phyloP scores from a whole-genome alignment of 2,888 invertebrate genomes.

The Aphidius colemani region DNA sequence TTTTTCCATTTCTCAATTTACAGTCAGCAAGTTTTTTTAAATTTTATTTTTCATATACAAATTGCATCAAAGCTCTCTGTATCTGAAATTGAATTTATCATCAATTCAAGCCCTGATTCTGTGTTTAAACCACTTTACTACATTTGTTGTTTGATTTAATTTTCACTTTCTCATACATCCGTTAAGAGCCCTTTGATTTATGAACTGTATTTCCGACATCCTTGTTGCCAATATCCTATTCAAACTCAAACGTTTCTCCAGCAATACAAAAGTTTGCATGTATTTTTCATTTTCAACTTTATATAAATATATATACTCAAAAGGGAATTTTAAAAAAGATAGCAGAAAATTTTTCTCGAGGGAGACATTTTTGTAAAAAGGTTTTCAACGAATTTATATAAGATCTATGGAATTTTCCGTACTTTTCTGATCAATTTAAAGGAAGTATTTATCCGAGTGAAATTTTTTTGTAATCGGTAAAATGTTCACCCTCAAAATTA shows the following conservation, averaged over 20 bases:
- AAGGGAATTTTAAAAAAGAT: background rate
- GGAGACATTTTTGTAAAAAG: slow-evolving; percentile 10
- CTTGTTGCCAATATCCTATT: slow-evolving; percentile 12
- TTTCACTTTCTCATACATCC: slow-evolving; percentile 17
- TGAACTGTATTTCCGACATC: slow-evolving; percentile 23
- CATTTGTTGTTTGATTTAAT: slow-evolving; percentile 26
- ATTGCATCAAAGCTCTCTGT: too few species aligned
- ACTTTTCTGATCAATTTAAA: background rate
- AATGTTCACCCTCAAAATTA: background rate
- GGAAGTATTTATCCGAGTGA: background rate
- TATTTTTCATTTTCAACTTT: too few species aligned
- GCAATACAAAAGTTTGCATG: background rate
- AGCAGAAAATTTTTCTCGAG: slow-evolving; percentile 3
- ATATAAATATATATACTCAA: background rate
- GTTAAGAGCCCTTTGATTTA: slow-evolving; percentile 26
- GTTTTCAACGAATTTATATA: slow-evolving; percentile 4
- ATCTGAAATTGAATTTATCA: too few species aligned
- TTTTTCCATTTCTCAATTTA: too few species aligned
- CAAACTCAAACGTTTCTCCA: slow-evolving; percentile 23
- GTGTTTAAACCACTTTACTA: slow-evolving; percentile 7
- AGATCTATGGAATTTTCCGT: background rate
- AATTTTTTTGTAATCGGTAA: slow-evolving; percentile 1
- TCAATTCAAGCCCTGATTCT: too few species aligned
- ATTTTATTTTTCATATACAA: too few species aligned
- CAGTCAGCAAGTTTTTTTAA: too few species aligned